Evolutionary conservation across 2,888 invertebrate species (phyloP), one percentile per base, ranked within the genome.

Genomic region (Liodrosophila aerea): DNA sequence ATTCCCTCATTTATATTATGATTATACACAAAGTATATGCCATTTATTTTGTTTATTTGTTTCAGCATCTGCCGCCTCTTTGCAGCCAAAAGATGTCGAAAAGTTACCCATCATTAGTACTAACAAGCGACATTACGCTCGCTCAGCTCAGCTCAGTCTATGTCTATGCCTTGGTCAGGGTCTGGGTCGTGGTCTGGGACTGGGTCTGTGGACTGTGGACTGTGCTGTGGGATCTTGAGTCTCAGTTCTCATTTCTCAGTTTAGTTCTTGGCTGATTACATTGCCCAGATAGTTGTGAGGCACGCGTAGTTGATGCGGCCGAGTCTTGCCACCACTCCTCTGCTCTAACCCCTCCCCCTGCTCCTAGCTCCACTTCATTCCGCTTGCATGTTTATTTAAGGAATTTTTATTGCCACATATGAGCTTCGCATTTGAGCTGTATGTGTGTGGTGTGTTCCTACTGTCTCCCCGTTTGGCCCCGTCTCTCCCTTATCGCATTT

Each of bases 81-180:
- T 51, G 68, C 33, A 41, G 40, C 29, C 37, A 30, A n/a, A 45
- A 51, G 45, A 54, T 57, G 60, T 51, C 41, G 52, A 40, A 49
- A 43, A 56, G 64, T 64, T 60, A 69, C 64, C 82, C 84, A 85
- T 81, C 81, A 85, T 85, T 81, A 85, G 85, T 85, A 72, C 81
- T 81, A 81, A 81, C 81, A 85, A 85, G 81, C 76, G 63, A 72
- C 74, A 81, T 85, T 85, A 81, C 71, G 76, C 58, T 41, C 18
- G 18, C 18, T 40, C 16, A n/a, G n/a, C 3, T n/a, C 22, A 22
- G 3, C 22, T 22, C 49, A 30, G 30, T 43, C 40, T 58, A 53
- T 56, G 52, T 22, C 29, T 43, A 31, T 15, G 22, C 31, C 40
- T 39, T 16, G 9, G 13, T 37, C 44, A 22, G 18, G 0, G 7